Base-by-base conservation (phyloP, 2,113 vertebrate genomes). In the Spea bombifrons region DNA sequence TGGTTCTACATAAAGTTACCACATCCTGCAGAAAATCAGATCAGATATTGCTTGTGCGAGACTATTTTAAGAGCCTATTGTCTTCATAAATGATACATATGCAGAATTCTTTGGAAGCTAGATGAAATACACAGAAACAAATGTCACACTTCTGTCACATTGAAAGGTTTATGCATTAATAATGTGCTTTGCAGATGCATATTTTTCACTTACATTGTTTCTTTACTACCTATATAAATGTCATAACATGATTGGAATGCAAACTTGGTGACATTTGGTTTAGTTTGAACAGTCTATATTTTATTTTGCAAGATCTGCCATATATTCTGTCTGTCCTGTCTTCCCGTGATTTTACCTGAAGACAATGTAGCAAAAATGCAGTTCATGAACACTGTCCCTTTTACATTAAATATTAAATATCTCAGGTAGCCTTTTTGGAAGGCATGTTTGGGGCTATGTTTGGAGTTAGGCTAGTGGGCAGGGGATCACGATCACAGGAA, bases 81-180 rank as follows among this genome's bases (percentile, higher is more conserved):
- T 80, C 71, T 80, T 67, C 70, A 73, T 72, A 73, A 67, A 80
- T 80, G 71, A 80, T 45, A 73, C 52, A 73, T 73, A 73, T 49
- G 71, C 67, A 80, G 71, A 67, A 66, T 55, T 74, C 52, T 46
- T 80, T 61, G 64, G 71, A 72, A 73, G 59, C 13, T 12, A 65
- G 68, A 71, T 71, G 76, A 72, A 66, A 46, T 50, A 70, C 75
- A 70, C 57, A 61, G 75, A 70, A 77, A 77, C 75, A 77, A 77
- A 77, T 77, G 76, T 71, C 76, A 78, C 67, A 48, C 67, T 71
- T 78, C 76, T 78, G 76, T 65, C 76, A 78, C 48, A 78, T 71
- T 65, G 68, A 78, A 78, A 73, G 71, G 50, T 73, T 79, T 79
- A 66, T 79, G 50, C 63, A 73, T 66, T 66, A 43, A 79, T 79